Evolutionary conservation across 2,888 invertebrate species (phyloP).

Genomic region (Nephrotoma appendiculata): DNA sequence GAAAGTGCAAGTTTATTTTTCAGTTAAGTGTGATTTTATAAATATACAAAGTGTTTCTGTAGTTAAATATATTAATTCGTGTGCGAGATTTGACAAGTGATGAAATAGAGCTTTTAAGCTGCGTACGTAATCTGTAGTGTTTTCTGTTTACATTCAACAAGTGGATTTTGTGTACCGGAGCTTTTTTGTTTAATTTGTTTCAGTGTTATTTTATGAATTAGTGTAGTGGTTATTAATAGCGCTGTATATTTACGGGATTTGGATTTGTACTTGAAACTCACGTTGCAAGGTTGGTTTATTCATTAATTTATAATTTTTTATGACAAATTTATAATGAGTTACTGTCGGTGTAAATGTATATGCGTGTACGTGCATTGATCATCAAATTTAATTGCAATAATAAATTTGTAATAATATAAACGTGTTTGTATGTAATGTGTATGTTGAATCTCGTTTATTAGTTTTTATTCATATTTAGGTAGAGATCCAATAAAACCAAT

Average conservation of each 20-base stretch:
- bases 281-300: neutral
- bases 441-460: neutral
- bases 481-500: neutral
- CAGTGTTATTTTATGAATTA: neutral
- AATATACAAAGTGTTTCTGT: neutral
- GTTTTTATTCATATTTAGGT: neutral
- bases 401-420: neutral
- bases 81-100: neutral
- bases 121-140: neutral
- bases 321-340: neutral
- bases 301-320: neutral
- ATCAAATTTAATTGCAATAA: neutral
- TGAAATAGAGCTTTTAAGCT: neutral
- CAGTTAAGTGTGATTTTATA: neutral
- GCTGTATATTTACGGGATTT: neutral
- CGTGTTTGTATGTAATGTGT: neutral
- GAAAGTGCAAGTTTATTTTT: neutral
- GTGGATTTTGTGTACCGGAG: neutral
- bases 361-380: neutral
- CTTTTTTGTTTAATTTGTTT: neutral
- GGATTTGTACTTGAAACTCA: neutral
- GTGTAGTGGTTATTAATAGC: neutral
- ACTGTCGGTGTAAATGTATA: neutral
- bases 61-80: neutral
- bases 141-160: neutral